Evolutionary conservation across 2,888 invertebrate species (phyloP), one percentile per base, ranked within the genome.

Genomic region (Anagyrus pseudococci): DNA sequence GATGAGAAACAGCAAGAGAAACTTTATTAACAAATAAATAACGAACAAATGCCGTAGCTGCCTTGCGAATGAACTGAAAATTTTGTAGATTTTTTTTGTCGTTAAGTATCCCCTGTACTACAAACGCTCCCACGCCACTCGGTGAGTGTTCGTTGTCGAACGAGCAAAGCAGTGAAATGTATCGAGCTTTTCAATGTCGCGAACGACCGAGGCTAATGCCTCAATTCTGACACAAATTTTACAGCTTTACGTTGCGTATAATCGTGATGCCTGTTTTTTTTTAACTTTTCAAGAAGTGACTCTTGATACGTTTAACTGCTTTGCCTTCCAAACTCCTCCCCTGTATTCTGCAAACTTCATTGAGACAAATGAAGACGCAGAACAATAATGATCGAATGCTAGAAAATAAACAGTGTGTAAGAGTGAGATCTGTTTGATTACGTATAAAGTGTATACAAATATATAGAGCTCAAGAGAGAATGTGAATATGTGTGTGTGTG

Each of bases 31-130:
- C 10, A 40, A 56, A n/a, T 37, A 56, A 55, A 33, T 61, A 58
- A 66, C 56, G 66, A 66, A 66, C 62, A 66, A 66, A 66, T n/a
- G 41, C 53, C 59, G 46, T 58, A 66, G 62, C 65, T 66, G 66
- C 62, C 66, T 56, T 66, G 56, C 43, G 48, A 44, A 40, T 48
- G 29, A 62, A 62, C 56, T 56, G 40, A 50, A 50, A 56, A 13
- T 62, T 62, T 66, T 53, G 52, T 62, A 56, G 58, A 25, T 48
- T 48, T 29, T 48, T 46, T 37, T n/a, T 37, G 2, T 37, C 33
- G 8, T 15, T 37, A 37, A 37, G 33, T 2, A 37, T 37, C 15
- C 15, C 2, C 2, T 8, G 8, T 37, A 37, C 33, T 37, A 37
- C 33, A 37, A 37, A 37, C 10, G 8, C 10, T n/a, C n/a, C n/a